Percentiles rank a stretch among this genome's conserved stretches.
Conservation (phyloP, 1,140 invertebrate species). For the Brachionus plicatilis region DNA sequence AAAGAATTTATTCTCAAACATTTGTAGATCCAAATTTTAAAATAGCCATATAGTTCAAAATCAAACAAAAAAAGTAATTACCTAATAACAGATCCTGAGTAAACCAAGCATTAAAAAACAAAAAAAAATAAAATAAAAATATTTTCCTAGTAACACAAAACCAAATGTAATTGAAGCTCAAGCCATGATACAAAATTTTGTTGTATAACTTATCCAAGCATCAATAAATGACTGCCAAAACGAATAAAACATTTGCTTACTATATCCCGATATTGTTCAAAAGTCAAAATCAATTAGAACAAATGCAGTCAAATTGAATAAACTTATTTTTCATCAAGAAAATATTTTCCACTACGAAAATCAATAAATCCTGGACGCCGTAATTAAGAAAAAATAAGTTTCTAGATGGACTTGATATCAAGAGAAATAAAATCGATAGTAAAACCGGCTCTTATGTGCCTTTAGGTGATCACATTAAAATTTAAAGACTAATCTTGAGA, state of each 20-base stretch:
- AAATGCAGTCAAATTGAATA: not conserved
- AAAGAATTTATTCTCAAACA: not conserved
- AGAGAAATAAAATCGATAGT: not conserved
- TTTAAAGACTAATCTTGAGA: not conserved
- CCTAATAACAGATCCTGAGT: not conserved
- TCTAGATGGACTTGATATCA: not conserved
- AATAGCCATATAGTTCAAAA: not conserved
- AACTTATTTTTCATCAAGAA: not conserved
- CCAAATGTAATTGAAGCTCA: not conserved
- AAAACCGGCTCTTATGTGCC: not conserved
- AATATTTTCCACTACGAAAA: not conserved
- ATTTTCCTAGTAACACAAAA: not conserved
- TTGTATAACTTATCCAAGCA: not conserved
- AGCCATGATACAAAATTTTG: not conserved
- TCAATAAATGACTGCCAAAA: not conserved
- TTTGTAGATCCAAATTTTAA: not conserved
- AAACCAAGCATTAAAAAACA: not conserved
- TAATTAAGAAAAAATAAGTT: slow-evolving; percentile 3
- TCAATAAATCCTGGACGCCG: slow-evolving; percentile 20
- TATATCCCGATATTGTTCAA: not conserved
- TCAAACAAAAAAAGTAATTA: not conserved
- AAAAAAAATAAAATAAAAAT: not conserved
- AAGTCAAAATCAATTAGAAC: not conserved
- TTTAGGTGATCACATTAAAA: slow-evolving; percentile 12
- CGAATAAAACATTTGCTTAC: not conserved